Evolutionary conservation across 2,888 invertebrate genomes (phyloP), one percentile per base, ranked within the genome.

Genomic region (Ganaspis brasiliensis): DNA sequence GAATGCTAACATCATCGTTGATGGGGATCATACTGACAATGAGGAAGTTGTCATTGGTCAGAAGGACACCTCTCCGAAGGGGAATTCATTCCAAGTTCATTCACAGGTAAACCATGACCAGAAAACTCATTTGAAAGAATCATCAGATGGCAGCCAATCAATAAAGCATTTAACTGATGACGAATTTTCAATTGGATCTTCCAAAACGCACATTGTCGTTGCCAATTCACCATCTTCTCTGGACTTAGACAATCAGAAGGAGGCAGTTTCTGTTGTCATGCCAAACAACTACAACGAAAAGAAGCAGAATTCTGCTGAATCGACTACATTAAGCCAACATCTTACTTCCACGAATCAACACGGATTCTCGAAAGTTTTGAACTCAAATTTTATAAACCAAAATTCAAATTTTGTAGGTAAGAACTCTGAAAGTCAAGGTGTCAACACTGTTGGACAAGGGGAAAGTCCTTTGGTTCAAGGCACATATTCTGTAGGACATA

Each of bases 1-100:
- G 55, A 88, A 88, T 70, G 86, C 87, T 0, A 88, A 88, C 24
- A 88, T 88, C 9, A 87, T 88, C 61, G 88, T 89, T 16, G 89
- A 90, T 26, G 88, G 85, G 2, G 87, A 84, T 12, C 85, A 79
- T 61, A 82, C 84, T 70, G 80, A 82, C 12, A 85, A 87, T 37
- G 85, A 87, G 52, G 89, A 87, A 63, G 86, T 87, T 6, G 85
- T 88, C 2, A 75, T 89, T 0, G 89, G 88, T 8, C 87, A 86
- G n/a, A 87, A 87, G 52, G 86, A 84, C 35, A 24, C 77, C 2
- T 55, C 52, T 0, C 21, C 79, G 9, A 6, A n/a, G 21, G 37
- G 67, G 37, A 21, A 0, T 19, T 6, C 5, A 14, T 26, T 31
- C 5, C 63, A 21, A 37, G 14, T 21, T 2, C n/a, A 14, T 14